These are phyloP conservation scores for Pilophorus perplexus DNA, from an alignment of 2,888 invertebrate genomes.

Conservation along the genomic window DNA sequence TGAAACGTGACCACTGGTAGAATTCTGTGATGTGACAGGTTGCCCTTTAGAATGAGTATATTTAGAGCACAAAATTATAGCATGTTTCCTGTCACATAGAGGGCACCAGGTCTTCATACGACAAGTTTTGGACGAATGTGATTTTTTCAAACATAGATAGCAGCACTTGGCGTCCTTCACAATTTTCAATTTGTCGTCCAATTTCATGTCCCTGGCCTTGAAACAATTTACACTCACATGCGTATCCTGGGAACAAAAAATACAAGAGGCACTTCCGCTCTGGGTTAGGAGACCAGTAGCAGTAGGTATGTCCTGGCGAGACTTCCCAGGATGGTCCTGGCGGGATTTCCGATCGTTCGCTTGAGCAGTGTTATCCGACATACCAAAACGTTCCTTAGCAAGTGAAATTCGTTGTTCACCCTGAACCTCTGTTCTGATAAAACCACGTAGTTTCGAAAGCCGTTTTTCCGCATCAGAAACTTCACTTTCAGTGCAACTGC, in stretches of 20 bases:
- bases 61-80: not conserved
- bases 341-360: not conserved
- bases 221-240: not conserved
- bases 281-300: not conserved
- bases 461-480: not conserved
- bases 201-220: not conserved
- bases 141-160: not conserved
- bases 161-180: not conserved
- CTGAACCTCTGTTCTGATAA: not conserved
- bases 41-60: not conserved
- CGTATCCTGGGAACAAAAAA: not conserved
- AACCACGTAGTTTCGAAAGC: not conserved
- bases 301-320: not conserved
- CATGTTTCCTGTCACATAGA: not conserved
- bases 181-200: not conserved
- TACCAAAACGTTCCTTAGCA: not conserved
- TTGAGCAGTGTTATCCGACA: not conserved
- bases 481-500: not conserved
- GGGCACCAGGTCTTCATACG: not conserved
- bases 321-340: not conserved
- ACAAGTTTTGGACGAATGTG: not conserved
- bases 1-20: too few species aligned
- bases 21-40: not conserved
- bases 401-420: not conserved
- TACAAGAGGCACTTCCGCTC: not conserved